Percentiles rank a stretch among this genome's conserved stretches.
Evolutionary conservation across 2,797 vertebrate genomes (phyloP).

Genomic region (Artibeus lituratus): DNA sequence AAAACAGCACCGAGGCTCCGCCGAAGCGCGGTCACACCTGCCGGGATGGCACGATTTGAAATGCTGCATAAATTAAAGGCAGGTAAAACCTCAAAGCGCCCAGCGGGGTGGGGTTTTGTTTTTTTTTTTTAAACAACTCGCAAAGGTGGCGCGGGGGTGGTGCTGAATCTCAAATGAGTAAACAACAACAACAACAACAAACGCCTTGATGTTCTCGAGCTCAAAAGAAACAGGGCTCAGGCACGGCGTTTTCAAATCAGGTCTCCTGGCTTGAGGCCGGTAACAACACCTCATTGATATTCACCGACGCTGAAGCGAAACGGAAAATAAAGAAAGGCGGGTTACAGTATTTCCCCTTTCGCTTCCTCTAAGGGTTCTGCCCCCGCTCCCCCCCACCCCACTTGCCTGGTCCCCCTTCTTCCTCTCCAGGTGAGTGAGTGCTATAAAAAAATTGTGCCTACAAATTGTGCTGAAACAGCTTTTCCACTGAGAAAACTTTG

Average conservation of each 20-base stretch:
- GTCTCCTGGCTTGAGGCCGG: not conserved
- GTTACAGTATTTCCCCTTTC: not conserved
- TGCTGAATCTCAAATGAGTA: constrained; percentile 54
- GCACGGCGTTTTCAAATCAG: not conserved
- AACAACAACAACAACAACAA: constrained; percentile 62
- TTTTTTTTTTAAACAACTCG: constrained; percentile 43
- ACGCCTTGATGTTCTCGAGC: constrained; percentile 60
- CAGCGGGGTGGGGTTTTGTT: constrained; percentile 50
- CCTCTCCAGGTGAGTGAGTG: not conserved
- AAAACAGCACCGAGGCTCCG: constrained; percentile 70
- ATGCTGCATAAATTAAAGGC: constrained; percentile 77
- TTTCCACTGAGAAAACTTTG: constrained; percentile 56
- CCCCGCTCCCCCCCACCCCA: too few species aligned
- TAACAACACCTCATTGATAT: constrained; percentile 1
- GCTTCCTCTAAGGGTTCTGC: constrained; percentile 17
- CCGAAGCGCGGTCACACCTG: constrained; percentile 77
- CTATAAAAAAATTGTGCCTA: constrained; percentile 13
- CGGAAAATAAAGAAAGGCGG: not conserved
- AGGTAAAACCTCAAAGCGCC: constrained; percentile 73
- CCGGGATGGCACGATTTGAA: constrained; percentile 70
- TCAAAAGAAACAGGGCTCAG: constrained; percentile 9
- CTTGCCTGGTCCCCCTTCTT: not conserved
- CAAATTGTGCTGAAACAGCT: constrained; percentile 43
- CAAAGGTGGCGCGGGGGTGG: constrained; percentile 51
- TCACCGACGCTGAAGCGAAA: not conserved